Conservation (phyloP, 2,888 invertebrate genomes). For the Tromatobia lineatoria region DNA sequence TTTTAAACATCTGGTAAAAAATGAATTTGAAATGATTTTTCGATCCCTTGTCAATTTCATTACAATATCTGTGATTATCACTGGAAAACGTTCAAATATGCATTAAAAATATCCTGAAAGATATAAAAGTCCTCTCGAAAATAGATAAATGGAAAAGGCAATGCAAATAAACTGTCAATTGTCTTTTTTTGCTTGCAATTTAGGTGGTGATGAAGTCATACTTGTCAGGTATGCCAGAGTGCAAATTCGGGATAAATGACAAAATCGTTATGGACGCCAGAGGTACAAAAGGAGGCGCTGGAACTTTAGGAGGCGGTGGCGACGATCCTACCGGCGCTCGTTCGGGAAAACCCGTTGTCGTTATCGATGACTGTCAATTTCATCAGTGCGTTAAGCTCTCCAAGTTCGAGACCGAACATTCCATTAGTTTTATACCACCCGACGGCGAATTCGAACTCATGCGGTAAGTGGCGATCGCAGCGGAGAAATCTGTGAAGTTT, state of each 20-base stretch:
- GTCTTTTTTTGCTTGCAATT: slow-evolving; percentile 15
- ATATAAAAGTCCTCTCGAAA: too few relatives aligned
- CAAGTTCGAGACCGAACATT: slow-evolving; percentile 99
- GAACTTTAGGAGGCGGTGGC: slow-evolving; percentile 87
- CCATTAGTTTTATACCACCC: slow-evolving; percentile 99
- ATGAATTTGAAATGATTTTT: too few relatives aligned
- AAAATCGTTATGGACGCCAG: slow-evolving; percentile 99
- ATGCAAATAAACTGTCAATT: background rate
- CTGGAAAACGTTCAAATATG: too few relatives aligned
- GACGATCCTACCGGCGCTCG: slow-evolving; percentile 91
- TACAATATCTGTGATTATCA: too few relatives aligned
- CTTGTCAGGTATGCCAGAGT: slow-evolving; percentile 99
- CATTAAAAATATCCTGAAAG: too few relatives aligned
- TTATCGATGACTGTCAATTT: slow-evolving; percentile 99
- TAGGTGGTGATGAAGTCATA: slow-evolving; percentile 99
- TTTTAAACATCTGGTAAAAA: too few relatives aligned
- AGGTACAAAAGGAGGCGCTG: slow-evolving; percentile 89
- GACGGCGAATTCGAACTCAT: slow-evolving; percentile 99
- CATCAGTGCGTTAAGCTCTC: slow-evolving; percentile 99
- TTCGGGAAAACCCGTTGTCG: slow-evolving; percentile 99
- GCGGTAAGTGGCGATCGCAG: slow-evolving; percentile 89
- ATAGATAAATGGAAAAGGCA: too few relatives aligned
- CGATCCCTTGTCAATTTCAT: too few relatives aligned
- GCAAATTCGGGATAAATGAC: slow-evolving; percentile 99
- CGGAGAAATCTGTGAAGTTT: too few relatives aligned